phyloP scores from a whole-genome alignment of 2,888 invertebrate genomes.

The Zele albiditarsus region DNA sequence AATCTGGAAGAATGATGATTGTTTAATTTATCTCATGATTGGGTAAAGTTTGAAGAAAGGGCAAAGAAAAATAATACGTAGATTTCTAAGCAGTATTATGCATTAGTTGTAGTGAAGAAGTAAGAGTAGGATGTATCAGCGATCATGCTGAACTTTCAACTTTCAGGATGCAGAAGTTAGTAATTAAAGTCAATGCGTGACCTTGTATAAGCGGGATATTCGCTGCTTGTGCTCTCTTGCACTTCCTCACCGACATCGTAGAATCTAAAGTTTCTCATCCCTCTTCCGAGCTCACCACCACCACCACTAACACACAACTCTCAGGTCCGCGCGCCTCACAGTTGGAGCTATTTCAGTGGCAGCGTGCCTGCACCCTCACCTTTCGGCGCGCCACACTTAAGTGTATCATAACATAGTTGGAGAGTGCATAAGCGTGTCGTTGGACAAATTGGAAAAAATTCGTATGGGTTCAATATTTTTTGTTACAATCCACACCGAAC shows the following conservation, averaged over 20 bases:
- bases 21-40: no score
- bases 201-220: constrained; percentile 63
- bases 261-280: constrained; percentile 67
- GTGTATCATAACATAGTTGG: constrained; percentile 34
- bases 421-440: constrained; percentile 69
- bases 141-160: background rate
- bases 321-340: constrained; percentile 45
- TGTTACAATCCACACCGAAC: no score
- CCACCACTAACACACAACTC: constrained; percentile 31
- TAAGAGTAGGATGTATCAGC: background rate
- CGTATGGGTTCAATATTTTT: no score
- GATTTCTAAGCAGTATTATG: background rate
- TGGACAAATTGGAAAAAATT: background rate
- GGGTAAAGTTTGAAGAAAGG: background rate
- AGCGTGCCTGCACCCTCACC: constrained; percentile 37
- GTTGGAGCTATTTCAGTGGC: constrained; percentile 46
- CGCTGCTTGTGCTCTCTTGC: constrained; percentile 39
- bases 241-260: background rate
- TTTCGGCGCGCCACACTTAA: constrained; percentile 29
- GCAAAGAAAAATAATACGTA: background rate
- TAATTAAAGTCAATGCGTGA: constrained; percentile 71
- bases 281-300: constrained; percentile 38
- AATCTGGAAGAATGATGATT: no score
- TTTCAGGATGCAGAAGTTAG: constrained; percentile 64
- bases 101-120: background rate